Evolutionary conservation across 1,140 invertebrate species (phyloP).

Genomic region (Diorhabda elongata): DNA sequence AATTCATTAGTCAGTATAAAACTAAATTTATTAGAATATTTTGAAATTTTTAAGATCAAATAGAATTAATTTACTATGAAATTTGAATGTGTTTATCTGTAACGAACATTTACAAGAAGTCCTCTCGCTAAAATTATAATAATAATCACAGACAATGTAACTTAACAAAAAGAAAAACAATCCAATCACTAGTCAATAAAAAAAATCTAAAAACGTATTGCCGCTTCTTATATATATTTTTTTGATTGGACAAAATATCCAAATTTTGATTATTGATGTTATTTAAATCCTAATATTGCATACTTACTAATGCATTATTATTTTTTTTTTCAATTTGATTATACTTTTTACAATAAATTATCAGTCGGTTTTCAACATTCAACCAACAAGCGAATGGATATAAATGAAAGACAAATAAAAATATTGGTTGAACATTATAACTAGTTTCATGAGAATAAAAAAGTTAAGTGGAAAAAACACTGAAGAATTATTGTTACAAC

Average conservation of each 20-base stretch:
- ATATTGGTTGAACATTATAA: slow-evolving; percentile 22
- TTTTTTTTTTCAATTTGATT: slow-evolving; percentile 9
- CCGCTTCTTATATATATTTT: not conserved
- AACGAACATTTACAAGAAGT: not conserved
- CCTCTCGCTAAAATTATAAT: slow-evolving; percentile 22
- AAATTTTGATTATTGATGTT: slow-evolving; percentile 21
- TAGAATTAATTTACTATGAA: too few relatives aligned
- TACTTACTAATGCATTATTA: slow-evolving; percentile 16
- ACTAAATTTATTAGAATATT: too few relatives aligned
- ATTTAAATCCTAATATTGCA: slow-evolving; percentile 19
- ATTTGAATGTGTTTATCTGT: too few relatives aligned
- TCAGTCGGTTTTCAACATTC: slow-evolving; percentile 21
- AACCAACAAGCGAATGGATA: slow-evolving; percentile 15
- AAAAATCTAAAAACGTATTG: slow-evolving; percentile 8
- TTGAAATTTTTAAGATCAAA: too few relatives aligned
- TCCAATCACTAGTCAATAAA: slow-evolving; percentile 15
- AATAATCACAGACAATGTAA: slow-evolving; percentile 27
- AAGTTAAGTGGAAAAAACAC: slow-evolving; percentile 1
- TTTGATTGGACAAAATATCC: slow-evolving; percentile 10
- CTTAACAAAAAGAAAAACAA: slow-evolving; percentile 14
- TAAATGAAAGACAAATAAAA: slow-evolving; percentile 17
- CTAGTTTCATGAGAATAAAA: slow-evolving; percentile 10
- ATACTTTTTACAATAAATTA: slow-evolving; percentile 11
- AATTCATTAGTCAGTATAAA: too few relatives aligned
- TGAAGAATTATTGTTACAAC: not conserved